Conservation (phyloP, 1,140 invertebrate genomes). For the Drosophila sechellia region DNA sequence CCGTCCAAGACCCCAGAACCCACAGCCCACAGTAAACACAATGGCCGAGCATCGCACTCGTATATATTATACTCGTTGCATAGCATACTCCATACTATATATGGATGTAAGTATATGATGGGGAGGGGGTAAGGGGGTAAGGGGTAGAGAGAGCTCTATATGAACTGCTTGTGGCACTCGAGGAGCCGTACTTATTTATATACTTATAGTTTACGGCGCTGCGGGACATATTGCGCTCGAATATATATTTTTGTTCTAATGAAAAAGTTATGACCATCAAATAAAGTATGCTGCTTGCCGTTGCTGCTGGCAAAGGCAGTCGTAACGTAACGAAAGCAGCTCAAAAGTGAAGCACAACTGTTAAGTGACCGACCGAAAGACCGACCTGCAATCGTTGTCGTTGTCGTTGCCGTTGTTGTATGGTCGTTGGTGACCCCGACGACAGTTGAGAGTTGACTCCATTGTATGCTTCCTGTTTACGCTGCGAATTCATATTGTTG, state of each 20-base stretch:
- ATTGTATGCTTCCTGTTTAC: constrained; percentile 81
- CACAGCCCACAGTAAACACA: constrained; percentile 29
- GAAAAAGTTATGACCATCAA: constrained; percentile 83
- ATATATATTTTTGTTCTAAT: constrained; percentile 83
- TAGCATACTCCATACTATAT: constrained; percentile 14
- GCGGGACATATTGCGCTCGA: constrained; percentile 80
- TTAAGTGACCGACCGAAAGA: constrained; percentile 81
- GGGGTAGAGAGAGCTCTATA: constrained; percentile 28
- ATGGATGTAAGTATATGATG: not conserved
- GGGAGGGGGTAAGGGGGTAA: constrained; percentile 2
- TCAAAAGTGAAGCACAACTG: constrained; percentile 67
- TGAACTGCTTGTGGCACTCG: constrained; percentile 65
- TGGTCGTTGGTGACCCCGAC: constrained; percentile 70
- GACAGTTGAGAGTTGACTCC: constrained; percentile 81
- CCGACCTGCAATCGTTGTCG: constrained; percentile 72
- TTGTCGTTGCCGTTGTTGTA: constrained; percentile 37
- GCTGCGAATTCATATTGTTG: constrained; percentile 68
- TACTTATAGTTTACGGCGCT: constrained; percentile 81
- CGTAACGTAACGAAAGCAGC: constrained; percentile 42
- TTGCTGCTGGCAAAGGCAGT: constrained; percentile 1
- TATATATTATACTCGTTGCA: constrained; percentile 7
- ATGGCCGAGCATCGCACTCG: constrained; percentile 7
- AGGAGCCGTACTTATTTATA: constrained; percentile 77
- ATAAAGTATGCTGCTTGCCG: constrained; percentile 81
- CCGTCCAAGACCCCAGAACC: constrained; percentile 13